Evolutionary conservation across 1,140 invertebrate species (phyloP).

Genomic region (Neodiprion fabricii): DNA sequence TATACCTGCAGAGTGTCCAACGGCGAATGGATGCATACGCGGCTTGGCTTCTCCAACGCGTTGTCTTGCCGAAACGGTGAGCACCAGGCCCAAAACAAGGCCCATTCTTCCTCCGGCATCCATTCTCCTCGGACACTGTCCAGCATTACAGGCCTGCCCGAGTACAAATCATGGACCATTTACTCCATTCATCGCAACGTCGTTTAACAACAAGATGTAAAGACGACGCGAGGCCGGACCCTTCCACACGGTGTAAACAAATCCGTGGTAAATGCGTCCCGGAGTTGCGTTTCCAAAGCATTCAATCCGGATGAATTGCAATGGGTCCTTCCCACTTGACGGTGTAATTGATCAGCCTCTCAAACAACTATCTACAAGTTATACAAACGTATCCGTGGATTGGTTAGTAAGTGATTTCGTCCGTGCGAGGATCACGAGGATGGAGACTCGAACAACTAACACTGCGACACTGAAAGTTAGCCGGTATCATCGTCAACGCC

Average conservation of each 20-base stretch:
- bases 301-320: too few relatives aligned
- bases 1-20: neutral
- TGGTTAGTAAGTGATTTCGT: too few relatives aligned
- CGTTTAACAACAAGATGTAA: conserved; percentile 42
- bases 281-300: too few relatives aligned
- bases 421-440: too few relatives aligned
- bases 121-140: conserved; percentile 19
- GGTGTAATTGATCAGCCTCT: too few relatives aligned
- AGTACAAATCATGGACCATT: conserved; percentile 61
- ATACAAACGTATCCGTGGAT: too few relatives aligned
- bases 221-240: neutral
- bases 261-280: neutral
- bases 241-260: neutral
- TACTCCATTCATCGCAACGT: conserved; percentile 53
- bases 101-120: conserved; percentile 41
- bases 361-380: too few relatives aligned
- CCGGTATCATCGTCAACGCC: too few relatives aligned
- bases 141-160: conserved; percentile 47
- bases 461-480: too few relatives aligned
- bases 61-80: conserved; percentile 42
- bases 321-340: too few relatives aligned
- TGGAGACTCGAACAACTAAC: too few relatives aligned
- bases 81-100: conserved; percentile 45
- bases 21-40: conserved; percentile 2
- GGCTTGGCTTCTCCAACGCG: conserved; percentile 12